phyloP scores from a whole-genome alignment of 2,113 vertebrate genomes.

The Uria aalge region DNA sequence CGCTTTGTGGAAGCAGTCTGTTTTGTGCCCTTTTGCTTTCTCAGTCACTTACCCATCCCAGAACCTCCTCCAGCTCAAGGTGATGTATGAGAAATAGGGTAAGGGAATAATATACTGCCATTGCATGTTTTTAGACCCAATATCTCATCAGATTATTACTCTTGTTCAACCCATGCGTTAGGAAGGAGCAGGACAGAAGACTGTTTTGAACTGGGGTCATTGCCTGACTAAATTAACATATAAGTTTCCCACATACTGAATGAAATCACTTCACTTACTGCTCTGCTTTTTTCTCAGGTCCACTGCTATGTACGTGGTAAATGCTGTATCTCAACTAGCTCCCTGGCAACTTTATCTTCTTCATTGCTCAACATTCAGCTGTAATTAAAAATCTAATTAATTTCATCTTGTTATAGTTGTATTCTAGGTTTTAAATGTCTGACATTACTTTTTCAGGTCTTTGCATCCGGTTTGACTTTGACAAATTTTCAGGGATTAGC shows the following conservation, averaged over 20 bases:
- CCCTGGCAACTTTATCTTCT: background rate
- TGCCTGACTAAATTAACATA: background rate
- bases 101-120: background rate
- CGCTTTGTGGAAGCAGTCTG: background rate
- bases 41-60: background rate
- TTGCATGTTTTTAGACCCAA: background rate
- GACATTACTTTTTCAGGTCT: background rate
- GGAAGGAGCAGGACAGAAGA: background rate
- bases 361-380: background rate
- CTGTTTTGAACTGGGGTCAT: background rate
- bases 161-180: background rate
- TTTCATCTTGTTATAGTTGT: background rate
- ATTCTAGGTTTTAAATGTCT: background rate
- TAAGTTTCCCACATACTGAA: rapidly evolving
- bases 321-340: background rate
- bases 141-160: background rate
- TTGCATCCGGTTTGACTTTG: background rate
- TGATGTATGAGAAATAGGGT: background rate
- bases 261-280: background rate
- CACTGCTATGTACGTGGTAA: rapidly evolving
- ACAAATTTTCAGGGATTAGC: background rate
- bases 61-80: background rate
- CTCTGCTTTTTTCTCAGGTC: background rate
- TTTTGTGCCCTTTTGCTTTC: background rate
- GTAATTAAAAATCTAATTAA: background rate